A percentile compares a stretch with the other conserved stretches of the same genome.
These are phyloP conservation scores for Chrysopilus asiliformis DNA, from an alignment of 2,888 invertebrate genomes.

Conservation along the genomic window DNA sequence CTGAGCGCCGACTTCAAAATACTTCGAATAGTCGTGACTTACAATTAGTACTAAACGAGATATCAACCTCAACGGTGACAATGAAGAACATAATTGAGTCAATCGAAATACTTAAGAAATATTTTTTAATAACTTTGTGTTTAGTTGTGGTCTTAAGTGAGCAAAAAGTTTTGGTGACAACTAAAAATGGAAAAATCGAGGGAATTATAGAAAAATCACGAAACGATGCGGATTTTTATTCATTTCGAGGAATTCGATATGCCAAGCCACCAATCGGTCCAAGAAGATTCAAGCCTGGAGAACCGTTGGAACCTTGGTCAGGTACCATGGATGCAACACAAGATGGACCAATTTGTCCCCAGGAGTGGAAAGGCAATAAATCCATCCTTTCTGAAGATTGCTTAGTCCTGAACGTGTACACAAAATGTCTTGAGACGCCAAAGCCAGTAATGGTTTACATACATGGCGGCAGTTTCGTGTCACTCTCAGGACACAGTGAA, in stretches of 20 bases:
- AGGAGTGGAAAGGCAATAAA: slow-evolving; percentile 17
- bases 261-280: slow-evolving; percentile 31
- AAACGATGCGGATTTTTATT: slow-evolving; percentile 28
- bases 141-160: too few species aligned
- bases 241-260: slow-evolving; percentile 34
- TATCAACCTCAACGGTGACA: too few species aligned
- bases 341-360: slow-evolving; percentile 25
- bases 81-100: too few species aligned
- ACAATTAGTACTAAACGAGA: too few species aligned
- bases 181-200: too few species aligned
- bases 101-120: too few species aligned
- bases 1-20: too few species aligned
- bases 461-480: background rate
- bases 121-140: too few species aligned
- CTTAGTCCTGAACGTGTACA: slow-evolving; percentile 44
- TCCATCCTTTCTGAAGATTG: slow-evolving; percentile 47
- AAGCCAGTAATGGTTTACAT: slow-evolving; percentile 2
- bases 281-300: slow-evolving; percentile 30
- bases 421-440: slow-evolving; percentile 20
- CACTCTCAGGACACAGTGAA: background rate
- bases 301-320: slow-evolving; percentile 23
- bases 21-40: too few species aligned
- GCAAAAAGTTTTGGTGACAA: too few species aligned
- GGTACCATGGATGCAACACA: slow-evolving; percentile 26
- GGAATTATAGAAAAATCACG: too few species aligned